Base-by-base conservation (phyloP, 1,140 invertebrate species). In the Heliconius hewitsoni region DNA sequence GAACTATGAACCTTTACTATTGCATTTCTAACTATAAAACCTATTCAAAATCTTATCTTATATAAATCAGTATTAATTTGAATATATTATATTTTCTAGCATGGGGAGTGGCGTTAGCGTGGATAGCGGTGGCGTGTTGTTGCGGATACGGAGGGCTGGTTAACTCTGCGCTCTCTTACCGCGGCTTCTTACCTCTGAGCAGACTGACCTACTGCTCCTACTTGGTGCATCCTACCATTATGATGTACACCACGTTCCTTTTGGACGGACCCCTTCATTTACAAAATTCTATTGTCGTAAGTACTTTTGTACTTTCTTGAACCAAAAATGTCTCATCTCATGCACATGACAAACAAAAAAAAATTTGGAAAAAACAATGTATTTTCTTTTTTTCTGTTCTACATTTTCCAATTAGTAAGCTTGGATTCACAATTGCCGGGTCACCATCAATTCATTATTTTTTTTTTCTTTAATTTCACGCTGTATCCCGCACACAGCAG, bases 121-220 rank as follows among this genome's bases (percentile, higher is more conserved):
- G 98, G 97, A 96, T 98, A 52, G 96, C 97, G 9, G 93, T 98
- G 27, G 97, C 97, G 34, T 98, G 98, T 86, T 96, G 96, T 85
- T 96, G 96, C 81, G 97, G 97, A 3, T 96, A 97, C 83, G 97
- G 97, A 70, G 96, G 96, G 70, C 95, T 96, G 37, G 92, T 97
- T 18, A 96, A 97, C 91, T 96, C 95, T 1, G 92, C 98, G 30
- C 95, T 99, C 27, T 98, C 97, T 1, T 97, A 97, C 91, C 95
- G 96, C 57, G 96, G 97, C 1, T 95, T 98, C 60, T 96, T 98
- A 83, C 98, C 98, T 0, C 94, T 99, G n/a, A 98, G 97, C 82
- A 95, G 98, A 74, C 95, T 99, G 52, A 98, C 98, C 1, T 99
- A 98, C 92, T 97, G 97, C 89, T 97, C 98, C 11, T 99, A 99